Evolutionary conservation across 2,888 invertebrate species (phyloP), one percentile per base, ranked within the genome.

Genomic region (Drosophila demipolita): DNA sequence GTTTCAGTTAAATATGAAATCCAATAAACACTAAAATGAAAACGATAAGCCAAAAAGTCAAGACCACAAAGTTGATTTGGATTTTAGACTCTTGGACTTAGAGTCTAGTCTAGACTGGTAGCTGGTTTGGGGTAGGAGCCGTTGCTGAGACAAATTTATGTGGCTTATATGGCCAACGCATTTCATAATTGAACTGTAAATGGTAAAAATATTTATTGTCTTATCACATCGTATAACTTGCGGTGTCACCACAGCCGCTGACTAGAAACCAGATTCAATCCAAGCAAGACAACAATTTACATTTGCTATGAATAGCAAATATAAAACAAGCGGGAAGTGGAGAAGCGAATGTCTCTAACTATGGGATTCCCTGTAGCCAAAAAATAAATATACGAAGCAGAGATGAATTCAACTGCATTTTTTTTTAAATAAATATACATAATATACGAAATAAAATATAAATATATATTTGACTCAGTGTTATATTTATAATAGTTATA

Each of bases 161-260:
- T 74, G 75, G 79, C 74, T 74, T 73, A 76, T 75, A 79, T 86
- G 76, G 79, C 75, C 67, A 77, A 60, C 72, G 78, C 66, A 81
- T 78, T 78, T 71, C 80, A 83, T 83, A 83, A 89, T 87, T 87
- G 91, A 87, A 91, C 88, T 88, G 90, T 84, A 89, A 90, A 89
- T 90, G 79, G 82, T 79, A 83, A 89, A 91, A 87, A 91, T 91
- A 87, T 92, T 91, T 90, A 91, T 92, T 90, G 90, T 91, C 91
- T 92, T 91, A 91, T 92, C 92, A 91, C 91, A 91, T 92, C 91
- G 92, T 92, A 91, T 91, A 92, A 91, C 92, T 92, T 87, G 85
- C 80, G 74, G 80, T 91, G 91, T 92, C 91, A 92, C 91, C 83
- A 92, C 91, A 90, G 66, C 64, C 82, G 49, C 15, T 35, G 53